Percentiles rank a stretch among this genome's conserved stretches.
Evolutionary conservation across 2,888 invertebrate species (phyloP).

Genomic region (Drosophila incognita): DNA sequence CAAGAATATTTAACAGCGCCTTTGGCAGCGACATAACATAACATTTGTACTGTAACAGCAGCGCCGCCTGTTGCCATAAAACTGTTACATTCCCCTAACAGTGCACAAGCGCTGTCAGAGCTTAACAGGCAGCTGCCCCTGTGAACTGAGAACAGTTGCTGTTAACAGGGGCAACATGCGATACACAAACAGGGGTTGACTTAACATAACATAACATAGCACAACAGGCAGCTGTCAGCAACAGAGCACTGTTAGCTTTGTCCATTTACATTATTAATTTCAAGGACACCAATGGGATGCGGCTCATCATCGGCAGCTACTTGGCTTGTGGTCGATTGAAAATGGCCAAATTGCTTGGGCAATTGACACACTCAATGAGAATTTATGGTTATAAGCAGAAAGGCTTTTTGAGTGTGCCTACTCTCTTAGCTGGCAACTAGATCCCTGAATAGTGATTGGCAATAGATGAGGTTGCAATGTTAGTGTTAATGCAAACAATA

Average conservation of each 20-base stretch:
- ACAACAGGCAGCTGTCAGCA: conserved; percentile 7
- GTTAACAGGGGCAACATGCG: conserved; percentile 9
- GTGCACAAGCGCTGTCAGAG: neutral
- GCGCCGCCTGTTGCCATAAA: conserved; percentile 10
- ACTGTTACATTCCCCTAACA: conserved; percentile 35
- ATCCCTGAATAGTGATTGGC: conserved; percentile 24
- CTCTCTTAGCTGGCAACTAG: neutral
- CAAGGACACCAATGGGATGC: conserved; percentile 31
- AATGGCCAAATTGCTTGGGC: conserved; percentile 45
- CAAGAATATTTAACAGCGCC: neutral
- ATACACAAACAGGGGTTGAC: conserved; percentile 43
- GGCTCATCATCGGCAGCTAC: conserved; percentile 13
- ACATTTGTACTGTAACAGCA: neutral
- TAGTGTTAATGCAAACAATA: conserved; percentile 9
- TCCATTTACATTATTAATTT: conserved; percentile 34
- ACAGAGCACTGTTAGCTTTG: neutral
- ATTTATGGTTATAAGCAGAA: conserved; percentile 28
- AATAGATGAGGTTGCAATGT: conserved; percentile 15
- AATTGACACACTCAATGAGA: conserved; percentile 57
- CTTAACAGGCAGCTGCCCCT: conserved; percentile 35
- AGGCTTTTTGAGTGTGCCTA: conserved; percentile 30
- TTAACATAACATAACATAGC: conserved; percentile 3
- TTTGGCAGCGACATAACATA: neutral
- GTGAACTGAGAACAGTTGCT: conserved; percentile 59
- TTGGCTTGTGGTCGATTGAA: conserved; percentile 24